Evolutionary conservation across 2,797 vertebrate species (phyloP).

Genomic region (Schizopygopsis pylzovi): DNA sequence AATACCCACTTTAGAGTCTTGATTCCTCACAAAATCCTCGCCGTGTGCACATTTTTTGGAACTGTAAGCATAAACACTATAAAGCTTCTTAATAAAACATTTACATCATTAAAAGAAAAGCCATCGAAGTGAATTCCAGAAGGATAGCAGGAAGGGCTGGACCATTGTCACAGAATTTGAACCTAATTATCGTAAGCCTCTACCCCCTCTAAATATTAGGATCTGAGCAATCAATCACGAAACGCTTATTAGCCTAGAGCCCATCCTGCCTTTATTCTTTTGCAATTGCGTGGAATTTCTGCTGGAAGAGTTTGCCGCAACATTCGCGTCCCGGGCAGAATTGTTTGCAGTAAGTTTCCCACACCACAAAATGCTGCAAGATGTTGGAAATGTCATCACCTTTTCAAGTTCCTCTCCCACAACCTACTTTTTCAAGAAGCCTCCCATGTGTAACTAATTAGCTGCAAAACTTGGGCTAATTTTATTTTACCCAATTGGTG

Average conservation of each 20-base stretch:
- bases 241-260: slow-evolving; percentile 57
- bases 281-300: slow-evolving; percentile 56
- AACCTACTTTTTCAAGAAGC: slow-evolving; percentile 57
- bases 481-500: slow-evolving; percentile 64
- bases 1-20: not conserved
- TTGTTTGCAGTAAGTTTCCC: slow-evolving; percentile 71
- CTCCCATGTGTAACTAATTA: slow-evolving; percentile 75
- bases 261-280: slow-evolving; percentile 63
- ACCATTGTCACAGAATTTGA: slow-evolving; percentile 29
- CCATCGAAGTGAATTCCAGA: slow-evolving; percentile 26
- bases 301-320: slow-evolving; percentile 32
- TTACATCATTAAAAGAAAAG: slow-evolving; percentile 21
- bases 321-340: slow-evolving; percentile 60
- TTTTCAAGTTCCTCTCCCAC: slow-evolving; percentile 63
- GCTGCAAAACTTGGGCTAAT: slow-evolving; percentile 69
- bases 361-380: slow-evolving; percentile 77
- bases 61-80: not conserved
- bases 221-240: slow-evolving; percentile 54
- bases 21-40: not conserved
- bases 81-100: slow-evolving; percentile 29
- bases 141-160: slow-evolving; percentile 10
- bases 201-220: slow-evolving; percentile 36
- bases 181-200: slow-evolving; percentile 25
- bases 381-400: slow-evolving; percentile 77
- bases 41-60: not conserved